Percentiles rank a stretch among this genome's conserved stretches.
Evolutionary conservation across 2,113 vertebrate genomes (phyloP).

Genomic region (Stegostoma tigrinum): DNA sequence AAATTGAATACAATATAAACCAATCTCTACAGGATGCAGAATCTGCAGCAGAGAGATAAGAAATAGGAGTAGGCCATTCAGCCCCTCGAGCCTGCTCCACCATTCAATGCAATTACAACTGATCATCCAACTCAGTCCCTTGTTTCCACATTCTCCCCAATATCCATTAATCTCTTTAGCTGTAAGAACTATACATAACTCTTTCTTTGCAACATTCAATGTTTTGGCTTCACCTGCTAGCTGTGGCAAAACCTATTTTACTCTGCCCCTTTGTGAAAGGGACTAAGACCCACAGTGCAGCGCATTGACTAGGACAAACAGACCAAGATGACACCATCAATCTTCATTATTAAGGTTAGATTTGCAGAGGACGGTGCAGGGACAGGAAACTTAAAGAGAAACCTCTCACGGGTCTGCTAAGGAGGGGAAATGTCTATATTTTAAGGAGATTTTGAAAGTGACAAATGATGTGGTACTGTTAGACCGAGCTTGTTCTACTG

Average conservation of each 20-base stretch:
- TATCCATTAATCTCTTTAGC: too few relatives aligned
- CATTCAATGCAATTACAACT: too few relatives aligned
- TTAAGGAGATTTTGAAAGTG: background rate
- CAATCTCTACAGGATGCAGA: background rate
- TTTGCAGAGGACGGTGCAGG: too few relatives aligned
- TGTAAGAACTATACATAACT: too few relatives aligned
- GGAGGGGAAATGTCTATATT: background rate
- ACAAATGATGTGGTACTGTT: background rate
- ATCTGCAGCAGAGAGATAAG: background rate
- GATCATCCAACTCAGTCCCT: too few relatives aligned
- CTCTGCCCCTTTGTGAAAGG: background rate
- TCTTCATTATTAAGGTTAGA: background rate
- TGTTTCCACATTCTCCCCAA: too few relatives aligned
- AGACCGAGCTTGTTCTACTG: background rate
- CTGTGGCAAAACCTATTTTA: background rate
- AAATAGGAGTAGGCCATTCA: too few relatives aligned
- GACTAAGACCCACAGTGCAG: background rate
- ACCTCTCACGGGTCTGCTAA: background rate
- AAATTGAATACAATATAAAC: too few relatives aligned
- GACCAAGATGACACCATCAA: background rate
- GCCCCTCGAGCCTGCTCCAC: too few relatives aligned
- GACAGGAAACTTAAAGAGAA: too few relatives aligned
- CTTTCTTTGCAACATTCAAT: too few relatives aligned
- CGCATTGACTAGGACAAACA: background rate
- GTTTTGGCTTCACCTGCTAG: too few relatives aligned